Evolutionary conservation across 2,888 invertebrate species (phyloP).

Genomic region (Chaitophorus viminalis): DNA sequence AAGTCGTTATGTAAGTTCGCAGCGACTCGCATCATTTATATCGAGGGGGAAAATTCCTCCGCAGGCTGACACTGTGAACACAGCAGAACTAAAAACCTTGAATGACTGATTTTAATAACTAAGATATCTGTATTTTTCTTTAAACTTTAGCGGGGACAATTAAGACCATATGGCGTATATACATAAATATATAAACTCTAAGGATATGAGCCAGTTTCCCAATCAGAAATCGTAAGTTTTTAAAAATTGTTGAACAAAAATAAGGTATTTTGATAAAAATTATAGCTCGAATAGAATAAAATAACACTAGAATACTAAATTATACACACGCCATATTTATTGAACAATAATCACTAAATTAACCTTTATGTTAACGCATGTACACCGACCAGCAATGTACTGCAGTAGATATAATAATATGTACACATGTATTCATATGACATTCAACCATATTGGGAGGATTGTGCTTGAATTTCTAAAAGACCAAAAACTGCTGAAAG

Average conservation of each 20-base stretch:
- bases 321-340: neutral
- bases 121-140: neutral
- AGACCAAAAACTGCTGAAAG: neutral
- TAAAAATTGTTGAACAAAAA: neutral
- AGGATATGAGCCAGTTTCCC: no score
- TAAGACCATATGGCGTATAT: no score
- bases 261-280: neutral
- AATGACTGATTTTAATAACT: neutral
- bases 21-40: neutral
- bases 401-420: neutral
- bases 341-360: neutral
- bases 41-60: neutral
- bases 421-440: neutral
- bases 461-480: neutral
- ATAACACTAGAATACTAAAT: neutral
- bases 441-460: neutral
- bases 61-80: neutral
- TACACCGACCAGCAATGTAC: neutral
- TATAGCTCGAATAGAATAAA: no score
- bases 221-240: neutral
- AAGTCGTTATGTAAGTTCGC: slow-evolving; percentile 9
- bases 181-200: neutral
- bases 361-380: neutral
- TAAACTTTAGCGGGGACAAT: neutral
- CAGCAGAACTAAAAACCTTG: neutral